Evolutionary conservation across 2,797 vertebrate genomes (phyloP).

Genomic region (Arnoldichthys spilopterus): DNA sequence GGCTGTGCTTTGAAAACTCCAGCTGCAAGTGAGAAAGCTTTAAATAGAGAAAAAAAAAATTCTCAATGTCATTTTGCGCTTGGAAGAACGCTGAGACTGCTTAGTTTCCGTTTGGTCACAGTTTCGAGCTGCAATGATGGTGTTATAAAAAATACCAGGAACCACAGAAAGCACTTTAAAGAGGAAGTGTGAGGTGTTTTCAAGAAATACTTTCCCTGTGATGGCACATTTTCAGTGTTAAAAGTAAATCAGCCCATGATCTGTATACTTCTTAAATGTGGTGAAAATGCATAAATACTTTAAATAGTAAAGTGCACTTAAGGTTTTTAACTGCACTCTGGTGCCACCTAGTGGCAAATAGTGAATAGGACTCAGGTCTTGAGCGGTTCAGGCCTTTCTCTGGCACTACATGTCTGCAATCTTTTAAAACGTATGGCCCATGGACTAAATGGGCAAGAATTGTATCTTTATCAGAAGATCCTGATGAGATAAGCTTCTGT

Average conservation of each 20-base stretch:
- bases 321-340: not conserved
- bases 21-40: not conserved
- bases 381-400: not conserved
- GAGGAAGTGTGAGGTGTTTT: not conserved
- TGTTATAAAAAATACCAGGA: not conserved
- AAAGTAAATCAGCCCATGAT: not conserved
- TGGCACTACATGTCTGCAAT: not conserved
- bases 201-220: not conserved
- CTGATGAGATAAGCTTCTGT: too few relatives aligned
- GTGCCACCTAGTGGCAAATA: conserved; percentile 36
- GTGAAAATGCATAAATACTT: not conserved
- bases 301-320: not conserved
- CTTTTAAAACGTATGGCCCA: too few relatives aligned
- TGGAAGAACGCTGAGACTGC: not conserved
- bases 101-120: not conserved
- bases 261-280: not conserved
- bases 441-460: too few relatives aligned
- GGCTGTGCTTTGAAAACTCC: not conserved
- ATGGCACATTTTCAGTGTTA: not conserved
- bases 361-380: not conserved
- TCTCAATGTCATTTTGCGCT: not conserved
- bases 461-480: too few relatives aligned
- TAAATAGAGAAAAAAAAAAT: not conserved
- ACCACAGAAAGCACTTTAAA: not conserved
- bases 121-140: not conserved